Base-by-base conservation (phyloP, 1,140 invertebrate species). In the Drosophila yakuba region DNA sequence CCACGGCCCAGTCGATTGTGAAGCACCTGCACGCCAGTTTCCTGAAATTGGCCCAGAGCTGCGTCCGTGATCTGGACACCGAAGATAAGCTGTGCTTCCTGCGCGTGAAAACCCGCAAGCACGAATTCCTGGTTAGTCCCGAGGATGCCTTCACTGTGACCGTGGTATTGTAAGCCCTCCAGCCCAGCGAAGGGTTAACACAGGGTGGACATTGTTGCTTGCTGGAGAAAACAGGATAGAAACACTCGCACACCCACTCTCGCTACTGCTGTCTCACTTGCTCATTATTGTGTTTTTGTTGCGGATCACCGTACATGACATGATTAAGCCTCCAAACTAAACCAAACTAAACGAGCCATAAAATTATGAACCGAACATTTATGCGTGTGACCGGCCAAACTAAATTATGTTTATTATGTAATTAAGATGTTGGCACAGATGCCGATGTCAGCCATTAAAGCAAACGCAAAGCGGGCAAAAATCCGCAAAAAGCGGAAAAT, bases 391-490 rank as follows among this genome's bases (percentile, higher is more conserved):
- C 74, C 72, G 58, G 84, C 76, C 64, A 80, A 83, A 74, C 83
- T 79, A 84, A 89, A 88, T 88, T 71, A 82, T 84, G 88, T 89
- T 80, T 88, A 90, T 90, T 88, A 80, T 74, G 84, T 90, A 84
- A 89, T 88, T 88, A 88, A 88, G 84, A 88, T 88, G 85, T 88
- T 88, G 71, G 66, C 80, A 78, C 63, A 89, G 84, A 88, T 88
- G 76, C 68, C 59, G 84, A 88, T 89, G 76, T 62, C 59, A 38
- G 39, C 63, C 78, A 79, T 77, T 51, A 63, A 79, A 68, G 68
- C 54, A 52, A 52, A 12, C 36, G 73, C 63, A 43, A 67, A 78
- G 39, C 47, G 63, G 71, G 71, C 86, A 76, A 74, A 84, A 89
- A 88, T 89, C 77, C 76, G 84, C 84, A 88, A 89, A 89, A 80